Conservation (phyloP, 2,113 vertebrate genomes). For the Amphiprion ocellaris region DNA sequence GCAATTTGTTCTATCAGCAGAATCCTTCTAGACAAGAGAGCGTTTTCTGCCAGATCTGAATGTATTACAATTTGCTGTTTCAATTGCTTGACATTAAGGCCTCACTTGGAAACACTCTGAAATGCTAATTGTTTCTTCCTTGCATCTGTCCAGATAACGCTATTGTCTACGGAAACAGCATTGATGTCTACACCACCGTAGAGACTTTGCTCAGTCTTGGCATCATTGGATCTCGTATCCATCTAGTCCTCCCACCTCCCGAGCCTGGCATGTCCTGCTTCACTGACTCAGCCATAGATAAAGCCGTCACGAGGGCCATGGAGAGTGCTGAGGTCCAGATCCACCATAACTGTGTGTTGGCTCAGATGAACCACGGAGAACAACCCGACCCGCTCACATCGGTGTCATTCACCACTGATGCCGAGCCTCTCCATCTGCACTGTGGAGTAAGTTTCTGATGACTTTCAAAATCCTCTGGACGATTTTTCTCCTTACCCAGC, state of each 20-base stretch:
- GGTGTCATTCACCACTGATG: conserved; percentile 84
- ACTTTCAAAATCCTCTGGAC: background rate
- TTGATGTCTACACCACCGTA: conserved; percentile 87
- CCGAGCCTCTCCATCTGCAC: conserved; percentile 78
- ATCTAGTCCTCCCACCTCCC: conserved; percentile 84
- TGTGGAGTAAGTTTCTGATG: conserved; percentile 82
- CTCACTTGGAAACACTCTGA: no score
- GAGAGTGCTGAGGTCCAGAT: conserved; percentile 72
- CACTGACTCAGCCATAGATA: conserved; percentile 74
- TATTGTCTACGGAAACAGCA: conserved; percentile 90
- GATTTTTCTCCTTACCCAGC: background rate
- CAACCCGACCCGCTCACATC: conserved; percentile 80
- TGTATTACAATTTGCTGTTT: no score
- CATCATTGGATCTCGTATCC: conserved; percentile 83
- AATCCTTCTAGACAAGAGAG: no score
- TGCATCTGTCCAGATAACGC: conserved; percentile 82
- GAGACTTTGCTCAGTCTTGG: conserved; percentile 87
- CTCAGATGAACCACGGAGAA: conserved; percentile 83
- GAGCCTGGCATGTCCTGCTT: conserved; percentile 73
- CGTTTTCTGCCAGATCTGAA: no score
- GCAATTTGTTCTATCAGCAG: no score
- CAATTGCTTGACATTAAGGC: no score
- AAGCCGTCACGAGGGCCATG: conserved; percentile 71
- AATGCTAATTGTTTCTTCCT: background rate
- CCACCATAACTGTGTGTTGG: conserved; percentile 82